Evolutionary conservation across 1,140 invertebrate genomes (phyloP).

Genomic region (Trichonephila inaurata): DNA sequence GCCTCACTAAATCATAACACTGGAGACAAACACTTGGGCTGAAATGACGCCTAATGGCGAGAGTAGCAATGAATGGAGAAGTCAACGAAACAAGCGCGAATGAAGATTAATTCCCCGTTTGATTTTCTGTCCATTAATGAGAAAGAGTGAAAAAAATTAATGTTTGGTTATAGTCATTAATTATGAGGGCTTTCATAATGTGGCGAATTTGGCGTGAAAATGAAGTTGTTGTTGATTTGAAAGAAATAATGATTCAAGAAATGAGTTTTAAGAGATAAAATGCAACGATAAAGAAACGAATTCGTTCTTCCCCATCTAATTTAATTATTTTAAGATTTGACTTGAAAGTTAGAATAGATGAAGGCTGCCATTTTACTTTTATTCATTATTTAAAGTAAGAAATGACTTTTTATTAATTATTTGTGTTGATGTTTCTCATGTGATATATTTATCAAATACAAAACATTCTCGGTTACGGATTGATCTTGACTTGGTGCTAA

Average conservation of each 20-base stretch:
- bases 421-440: too few species aligned
- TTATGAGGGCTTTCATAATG: constrained; percentile 30
- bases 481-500: too few species aligned
- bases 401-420: too few species aligned
- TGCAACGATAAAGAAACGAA: background rate
- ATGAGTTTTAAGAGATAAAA: background rate
- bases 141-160: constrained; percentile 20
- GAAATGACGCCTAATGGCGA: constrained; percentile 37
- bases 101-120: constrained; percentile 21
- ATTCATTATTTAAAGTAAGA: too few species aligned
- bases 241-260: background rate
- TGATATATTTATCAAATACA: too few species aligned
- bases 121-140: constrained; percentile 21
- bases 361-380: too few species aligned
- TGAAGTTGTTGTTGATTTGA: background rate
- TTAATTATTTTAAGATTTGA: background rate
- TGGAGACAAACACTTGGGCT: constrained; percentile 1
- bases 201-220: constrained; percentile 57
- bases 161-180: constrained; percentile 21
- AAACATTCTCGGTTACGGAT: too few species aligned
- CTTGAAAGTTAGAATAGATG: background rate
- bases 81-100: constrained; percentile 4
- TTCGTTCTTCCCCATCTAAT: background rate
- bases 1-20: constrained; percentile 22
- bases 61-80: constrained; percentile 33